phyloP scores from a whole-genome alignment of 2,888 invertebrate species.

The Clostera curtula region DNA sequence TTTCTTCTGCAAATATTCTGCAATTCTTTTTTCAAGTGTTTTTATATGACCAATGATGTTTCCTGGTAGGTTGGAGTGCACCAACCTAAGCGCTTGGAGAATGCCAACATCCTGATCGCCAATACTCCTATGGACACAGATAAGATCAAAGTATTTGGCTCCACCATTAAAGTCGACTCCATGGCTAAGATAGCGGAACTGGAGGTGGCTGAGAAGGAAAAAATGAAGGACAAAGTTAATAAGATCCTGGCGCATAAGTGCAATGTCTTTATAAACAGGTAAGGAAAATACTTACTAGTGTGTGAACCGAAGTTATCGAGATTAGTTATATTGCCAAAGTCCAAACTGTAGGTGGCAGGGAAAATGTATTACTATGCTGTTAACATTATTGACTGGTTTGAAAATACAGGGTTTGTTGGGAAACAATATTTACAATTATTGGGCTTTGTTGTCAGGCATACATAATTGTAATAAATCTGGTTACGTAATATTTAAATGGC shows the following conservation, averaged over 20 bases:
- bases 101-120: constrained; percentile 97
- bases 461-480: no score
- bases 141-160: constrained; percentile 99
- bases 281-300: no score
- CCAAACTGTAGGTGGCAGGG: no score
- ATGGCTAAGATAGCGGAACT: constrained; percentile 97
- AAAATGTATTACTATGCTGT: no score
- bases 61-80: constrained; percentile 87
- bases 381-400: no score
- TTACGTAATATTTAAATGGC: no score
- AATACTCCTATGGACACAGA: constrained; percentile 99
- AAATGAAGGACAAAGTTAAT: constrained; percentile 99
- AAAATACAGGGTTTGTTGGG: no score
- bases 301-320: no score
- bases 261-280: constrained; percentile 98
- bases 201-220: constrained; percentile 98
- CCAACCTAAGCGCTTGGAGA: constrained; percentile 96
- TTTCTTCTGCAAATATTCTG: no score
- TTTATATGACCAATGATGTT: constrained; percentile 3
- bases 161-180: constrained; percentile 93
- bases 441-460: no score
- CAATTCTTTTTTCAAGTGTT: neutral
- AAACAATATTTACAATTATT: no score
- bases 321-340: no score
- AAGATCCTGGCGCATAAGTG: constrained; percentile 95